phyloP scores from a whole-genome alignment of 1,140 invertebrate genomes.

The Phymorhynchus buccinoides region DNA sequence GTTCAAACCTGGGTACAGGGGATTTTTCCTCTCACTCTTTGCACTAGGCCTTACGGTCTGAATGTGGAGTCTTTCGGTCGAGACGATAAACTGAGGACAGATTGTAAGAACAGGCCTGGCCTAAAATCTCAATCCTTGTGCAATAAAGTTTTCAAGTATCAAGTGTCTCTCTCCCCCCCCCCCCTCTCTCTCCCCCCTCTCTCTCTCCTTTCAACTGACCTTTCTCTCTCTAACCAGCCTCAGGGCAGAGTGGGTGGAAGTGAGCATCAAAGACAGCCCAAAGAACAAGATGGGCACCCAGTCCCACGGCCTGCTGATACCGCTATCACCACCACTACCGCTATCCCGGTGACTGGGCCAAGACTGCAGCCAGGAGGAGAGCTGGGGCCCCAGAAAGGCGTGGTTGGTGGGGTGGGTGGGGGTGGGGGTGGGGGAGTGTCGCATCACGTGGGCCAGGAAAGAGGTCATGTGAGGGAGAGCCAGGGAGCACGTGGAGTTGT shows the following conservation, averaged over 20 bases:
- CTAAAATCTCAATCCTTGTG: no score
- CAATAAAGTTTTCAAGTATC: no score
- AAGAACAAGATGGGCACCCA: conserved; percentile 22
- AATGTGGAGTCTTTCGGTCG: no score
- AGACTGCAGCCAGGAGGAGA: conserved; percentile 6
- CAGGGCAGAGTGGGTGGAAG: background rate
- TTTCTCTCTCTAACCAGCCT: background rate
- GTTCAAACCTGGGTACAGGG: no score
- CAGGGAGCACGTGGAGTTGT: conserved; percentile 34
- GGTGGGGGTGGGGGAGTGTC: conserved; percentile 4
- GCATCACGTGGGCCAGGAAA: background rate
- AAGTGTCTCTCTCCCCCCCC: no score
- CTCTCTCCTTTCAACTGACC: background rate
- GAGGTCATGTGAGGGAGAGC: conserved; percentile 24
- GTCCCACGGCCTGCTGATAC: background rate
- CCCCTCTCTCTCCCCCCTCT: no score
- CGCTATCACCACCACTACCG: background rate
- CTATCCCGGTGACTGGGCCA: conserved; percentile 28
- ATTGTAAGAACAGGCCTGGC: no score
- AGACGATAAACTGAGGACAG: no score
- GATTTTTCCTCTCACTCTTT: no score
- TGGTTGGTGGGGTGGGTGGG: background rate
- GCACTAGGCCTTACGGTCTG: no score
- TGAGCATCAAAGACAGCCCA: conserved; percentile 18
- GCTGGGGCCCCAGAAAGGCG: background rate